Conservation (phyloP, 2,797 vertebrate genomes). For the Squalus acanthias region DNA sequence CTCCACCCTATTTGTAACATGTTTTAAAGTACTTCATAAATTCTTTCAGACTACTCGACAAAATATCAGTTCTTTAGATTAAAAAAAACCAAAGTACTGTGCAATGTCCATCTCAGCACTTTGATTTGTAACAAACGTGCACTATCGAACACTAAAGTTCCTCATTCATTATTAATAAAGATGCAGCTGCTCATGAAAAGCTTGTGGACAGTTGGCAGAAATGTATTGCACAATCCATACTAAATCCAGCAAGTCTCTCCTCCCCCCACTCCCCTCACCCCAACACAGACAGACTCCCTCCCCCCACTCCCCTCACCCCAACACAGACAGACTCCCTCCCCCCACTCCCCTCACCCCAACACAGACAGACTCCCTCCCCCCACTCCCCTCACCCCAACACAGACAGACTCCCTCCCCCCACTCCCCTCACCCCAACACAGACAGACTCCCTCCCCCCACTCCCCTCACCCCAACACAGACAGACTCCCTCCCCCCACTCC, state of each 20-base stretch:
- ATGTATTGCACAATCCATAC: not conserved
- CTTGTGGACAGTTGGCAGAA: not conserved
- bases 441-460: too few species aligned
- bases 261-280: not conserved
- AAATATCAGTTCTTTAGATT: not conserved
- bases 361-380: not conserved
- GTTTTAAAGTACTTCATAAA: not conserved
- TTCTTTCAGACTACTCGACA: not conserved
- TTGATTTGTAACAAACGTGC: not conserved
- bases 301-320: not conserved
- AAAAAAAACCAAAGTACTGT: not conserved
- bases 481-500: not conserved
- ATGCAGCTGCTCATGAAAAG: not conserved
- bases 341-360: not conserved
- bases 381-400: too few species aligned
- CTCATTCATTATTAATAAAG: slow-evolving; percentile 30
- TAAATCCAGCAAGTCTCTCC: not conserved
- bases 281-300: not conserved
- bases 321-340: too few species aligned
- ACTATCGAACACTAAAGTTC: not conserved
- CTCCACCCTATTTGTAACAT: not conserved
- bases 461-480: not conserved
- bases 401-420: too few species aligned
- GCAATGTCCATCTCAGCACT: not conserved
- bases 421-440: too few species aligned